Conservation (phyloP, 2,888 invertebrate genomes). For the Leptopterna dolabrata region DNA sequence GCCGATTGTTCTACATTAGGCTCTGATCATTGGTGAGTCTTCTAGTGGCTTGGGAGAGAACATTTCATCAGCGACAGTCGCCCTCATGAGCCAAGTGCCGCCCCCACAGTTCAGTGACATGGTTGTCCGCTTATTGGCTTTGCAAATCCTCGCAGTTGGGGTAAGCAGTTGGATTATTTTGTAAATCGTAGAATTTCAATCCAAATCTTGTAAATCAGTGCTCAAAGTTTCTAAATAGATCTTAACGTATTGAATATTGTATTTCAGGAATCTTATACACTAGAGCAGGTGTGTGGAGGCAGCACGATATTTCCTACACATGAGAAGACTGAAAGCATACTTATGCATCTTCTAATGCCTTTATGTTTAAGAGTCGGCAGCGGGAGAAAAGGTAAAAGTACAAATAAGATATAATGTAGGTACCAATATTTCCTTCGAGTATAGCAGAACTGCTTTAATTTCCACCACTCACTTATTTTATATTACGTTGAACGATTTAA, state of each 20-base stretch:
- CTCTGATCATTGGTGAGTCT: conserved; percentile 83
- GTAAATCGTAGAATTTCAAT: neutral
- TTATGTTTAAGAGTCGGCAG: conserved; percentile 94
- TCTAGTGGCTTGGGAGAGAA: conserved; percentile 71
- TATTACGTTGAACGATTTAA: too few species aligned
- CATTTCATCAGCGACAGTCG: conserved; percentile 85
- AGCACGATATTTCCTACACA: conserved; percentile 87
- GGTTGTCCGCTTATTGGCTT: conserved; percentile 92
- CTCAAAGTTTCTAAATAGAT: neutral
- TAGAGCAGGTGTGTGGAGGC: conserved; percentile 96
- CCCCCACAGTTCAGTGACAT: conserved; percentile 96
- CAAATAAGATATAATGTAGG: too few species aligned
- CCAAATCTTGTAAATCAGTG: neutral
- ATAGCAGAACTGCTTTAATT: too few species aligned
- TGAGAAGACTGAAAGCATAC: conserved; percentile 94
- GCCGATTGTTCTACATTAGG: conserved; percentile 67
- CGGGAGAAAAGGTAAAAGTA: conserved; percentile 84
- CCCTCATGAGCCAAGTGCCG: conserved; percentile 90
- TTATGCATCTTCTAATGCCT: conserved; percentile 96
- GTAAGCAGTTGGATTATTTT: conserved; percentile 69
- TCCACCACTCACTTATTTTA: too few species aligned
- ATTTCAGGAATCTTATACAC: conserved; percentile 81
- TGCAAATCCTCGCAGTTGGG: conserved; percentile 94
- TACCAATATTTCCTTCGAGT: too few species aligned
- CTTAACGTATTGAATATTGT: neutral